Evolutionary conservation across 1,140 invertebrate species (phyloP), one percentile per base, ranked within the genome.

Genomic region (Coelopa frigida): DNA sequence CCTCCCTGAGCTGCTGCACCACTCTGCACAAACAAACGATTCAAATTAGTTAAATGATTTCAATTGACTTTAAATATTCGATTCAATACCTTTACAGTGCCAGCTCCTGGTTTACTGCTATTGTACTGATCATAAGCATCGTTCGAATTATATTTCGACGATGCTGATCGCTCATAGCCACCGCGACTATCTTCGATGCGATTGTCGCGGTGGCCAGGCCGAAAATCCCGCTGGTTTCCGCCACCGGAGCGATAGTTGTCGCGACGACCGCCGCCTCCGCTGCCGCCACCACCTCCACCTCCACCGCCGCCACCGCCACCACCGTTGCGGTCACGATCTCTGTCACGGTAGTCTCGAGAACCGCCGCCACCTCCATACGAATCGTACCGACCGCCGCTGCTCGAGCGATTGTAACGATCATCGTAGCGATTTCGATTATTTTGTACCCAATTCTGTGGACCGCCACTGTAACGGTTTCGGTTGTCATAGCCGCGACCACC

Each of bases 161-260:
- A 53, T 51, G 58, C 57, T 53, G 62, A 63, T 44, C 62, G 58
- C 56, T 66, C 62, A 66, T 63, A 67, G 64, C 64, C 61, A 68
- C 65, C 61, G 61, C 65, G 65, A 68, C 61, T 68, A 68, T 68
- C 65, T 68, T 64, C 62, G 27, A 33, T 35, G 62, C 59, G 64
- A 59, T 57, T 68, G 65, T 68, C 65, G 65, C 65, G 65, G 65
- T 68, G 64, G 65, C 65, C 65, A 61, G 55, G 58, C 65, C 65
- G 65, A 68, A 68, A 68, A 68, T 68, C 65, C 65, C 65, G 65
- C 54, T 70, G 59, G 51, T 66, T 61, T 52, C 61, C 61, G 14
- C 59, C 58, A 12, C 63, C 59, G 45, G 60, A 58, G 38, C 61
- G 53, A 21, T 44, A 20, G 33, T 50, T 21, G 15, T 44, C 49